Evolutionary conservation across 2,888 invertebrate species (phyloP).

Genomic region (Ichneumoninae sp.): DNA sequence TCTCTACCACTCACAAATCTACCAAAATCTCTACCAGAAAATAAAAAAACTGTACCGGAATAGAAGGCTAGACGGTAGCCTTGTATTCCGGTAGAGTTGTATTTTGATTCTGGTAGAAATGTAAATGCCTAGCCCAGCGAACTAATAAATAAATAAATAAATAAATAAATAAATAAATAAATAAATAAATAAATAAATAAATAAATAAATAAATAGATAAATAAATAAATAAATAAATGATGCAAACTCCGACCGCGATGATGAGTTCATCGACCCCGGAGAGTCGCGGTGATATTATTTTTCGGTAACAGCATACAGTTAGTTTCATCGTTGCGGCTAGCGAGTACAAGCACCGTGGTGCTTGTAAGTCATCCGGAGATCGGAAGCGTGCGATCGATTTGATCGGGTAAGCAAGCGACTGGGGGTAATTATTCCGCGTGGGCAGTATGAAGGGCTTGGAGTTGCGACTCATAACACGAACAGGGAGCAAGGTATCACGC

Average conservation of each 20-base stretch:
- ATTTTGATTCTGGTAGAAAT: no score
- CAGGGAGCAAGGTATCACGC: neutral
- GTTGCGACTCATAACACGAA: constrained; percentile 3
- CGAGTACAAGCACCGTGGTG: neutral
- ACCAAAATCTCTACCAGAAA: neutral
- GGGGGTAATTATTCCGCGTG: neutral
- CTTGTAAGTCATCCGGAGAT: constrained; percentile 33
- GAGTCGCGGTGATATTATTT: neutral
- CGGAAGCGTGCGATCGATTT: constrained; percentile 2
- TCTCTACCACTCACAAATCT: no score
- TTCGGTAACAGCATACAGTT: neutral
- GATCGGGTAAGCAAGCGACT: neutral
- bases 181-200: neutral
- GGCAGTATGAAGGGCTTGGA: neutral
- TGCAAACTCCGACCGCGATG: neutral
- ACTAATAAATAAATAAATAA: neutral
- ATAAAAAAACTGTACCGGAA: neutral
- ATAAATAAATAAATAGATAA: neutral
- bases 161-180: neutral
- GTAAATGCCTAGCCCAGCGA: no score
- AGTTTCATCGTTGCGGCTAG: neutral
- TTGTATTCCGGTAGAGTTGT: no score
- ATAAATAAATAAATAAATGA: neutral
- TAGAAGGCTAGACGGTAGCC: no score
- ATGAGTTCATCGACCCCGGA: neutral